A percentile compares a stretch with the other conserved stretches of the same genome.
phyloP scores from a whole-genome alignment of 2,888 invertebrate genomes.

The Dynastes hyllus region DNA sequence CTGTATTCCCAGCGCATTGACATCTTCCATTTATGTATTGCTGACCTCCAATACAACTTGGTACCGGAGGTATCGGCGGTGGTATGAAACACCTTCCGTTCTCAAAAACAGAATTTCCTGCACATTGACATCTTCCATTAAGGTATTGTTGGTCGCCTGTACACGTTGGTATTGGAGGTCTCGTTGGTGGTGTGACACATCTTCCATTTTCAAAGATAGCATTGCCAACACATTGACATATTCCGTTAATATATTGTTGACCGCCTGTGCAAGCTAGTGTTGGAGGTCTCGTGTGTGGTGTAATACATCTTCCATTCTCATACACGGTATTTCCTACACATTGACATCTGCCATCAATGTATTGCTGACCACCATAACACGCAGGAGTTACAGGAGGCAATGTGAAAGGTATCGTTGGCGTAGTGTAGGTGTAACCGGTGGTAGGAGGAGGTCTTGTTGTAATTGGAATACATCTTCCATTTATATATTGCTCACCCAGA shows the following conservation, averaged over 20 bases:
- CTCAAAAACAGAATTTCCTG: too few relatives aligned
- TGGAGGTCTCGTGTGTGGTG: neutral
- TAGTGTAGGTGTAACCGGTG: constrained; percentile 23
- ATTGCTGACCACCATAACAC: constrained; percentile 10
- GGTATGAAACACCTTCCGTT: too few relatives aligned
- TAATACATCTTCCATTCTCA: constrained; percentile 38
- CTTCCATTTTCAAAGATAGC: constrained; percentile 31
- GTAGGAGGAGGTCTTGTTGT: constrained; percentile 36
- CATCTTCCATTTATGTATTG: constrained; percentile 50
- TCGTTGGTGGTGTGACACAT: neutral
- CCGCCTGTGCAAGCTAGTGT: neutral
- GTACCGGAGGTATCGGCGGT: too few relatives aligned
- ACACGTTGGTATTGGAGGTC: too few relatives aligned
- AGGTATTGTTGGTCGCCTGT: too few relatives aligned
- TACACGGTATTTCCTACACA: constrained; percentile 29
- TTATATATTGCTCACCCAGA: constrained; percentile 30
- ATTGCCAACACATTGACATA: constrained; percentile 5
- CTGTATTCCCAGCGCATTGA: constrained; percentile 33
- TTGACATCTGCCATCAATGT: constrained; percentile 50
- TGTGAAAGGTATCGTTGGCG: constrained; percentile 31
- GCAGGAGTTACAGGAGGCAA: constrained; percentile 35
- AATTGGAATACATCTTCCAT: constrained; percentile 44
- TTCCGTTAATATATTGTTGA: constrained; percentile 31
- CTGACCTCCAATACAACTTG: constrained; percentile 15
- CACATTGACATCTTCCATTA: too few relatives aligned